Evolutionary conservation across 2,888 invertebrate species (phyloP), one percentile per base, ranked within the genome.

Genomic region (Pristionchus maxplancki): DNA sequence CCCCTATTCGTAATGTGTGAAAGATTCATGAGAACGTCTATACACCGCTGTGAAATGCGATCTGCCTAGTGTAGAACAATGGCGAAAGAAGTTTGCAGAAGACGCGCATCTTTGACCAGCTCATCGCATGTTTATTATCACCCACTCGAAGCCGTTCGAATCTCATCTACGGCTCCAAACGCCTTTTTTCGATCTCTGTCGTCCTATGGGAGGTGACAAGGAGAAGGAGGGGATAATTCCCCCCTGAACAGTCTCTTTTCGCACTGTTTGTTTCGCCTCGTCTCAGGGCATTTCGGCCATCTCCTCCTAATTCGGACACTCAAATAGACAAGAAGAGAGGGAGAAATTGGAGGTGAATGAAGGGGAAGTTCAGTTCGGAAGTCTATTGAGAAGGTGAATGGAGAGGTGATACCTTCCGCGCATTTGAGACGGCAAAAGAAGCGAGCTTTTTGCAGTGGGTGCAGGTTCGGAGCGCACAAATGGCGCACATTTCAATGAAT

Each of bases 161-260:
- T 6, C 71, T 71, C 28, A 8, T 44, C 0, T 5, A 9, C n/a
- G 11, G 8, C 78, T 11, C 74, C 24, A 44, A n/a, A 44, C 53
- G 53, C 53, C 78, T 78, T 78, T 15, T 78, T 78, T 48, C 9
- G 78, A n/a, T 78, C 48, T n/a, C n/a, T 78, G 44, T 78, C 28
- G 44, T 20, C 44, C 28, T 78, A 78, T 44, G 78, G 48, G 31
- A 74, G 24, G 20, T 9, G 71, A 40, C 11, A 40, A 37, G 71
- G 71, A 34, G 34, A 11, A 13, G 20, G 17, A 67, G 67, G 67
- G 67, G 74, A 44, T 44, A 44, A 78, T 44, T 78, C 44, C 78
- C 44, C 78, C 5, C 78, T 78, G 78, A 78, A 78, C 78, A 78
- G 78, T 78, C 78, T 48, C 78, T 78, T 78, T 78, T 78, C 44